Base-by-base conservation (phyloP, 2,113 vertebrate species). In the Actenoides lindsayi region DNA sequence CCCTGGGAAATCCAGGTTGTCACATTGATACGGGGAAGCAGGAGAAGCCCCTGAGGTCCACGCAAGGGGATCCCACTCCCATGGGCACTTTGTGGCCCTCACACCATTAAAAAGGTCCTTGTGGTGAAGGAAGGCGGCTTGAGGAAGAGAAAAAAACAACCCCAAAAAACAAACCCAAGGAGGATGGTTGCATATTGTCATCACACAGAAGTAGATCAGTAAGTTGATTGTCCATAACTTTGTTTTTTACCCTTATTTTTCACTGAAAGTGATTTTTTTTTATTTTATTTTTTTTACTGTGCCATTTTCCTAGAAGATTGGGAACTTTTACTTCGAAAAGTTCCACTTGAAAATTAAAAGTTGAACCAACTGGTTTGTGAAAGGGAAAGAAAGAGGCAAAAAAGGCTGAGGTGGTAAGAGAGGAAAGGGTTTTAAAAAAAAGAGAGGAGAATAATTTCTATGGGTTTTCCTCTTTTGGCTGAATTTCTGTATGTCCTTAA, bases 21-120 rank as follows among this genome's bases (percentile, higher is more conserved):
- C 5, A 0, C 28, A 4, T 0, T 13, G n/a, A n/a, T 42, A 13
- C 0, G 4, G 42, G 16, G 44, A 5, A 60, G 20, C 77, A 10
- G 37, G 59, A 50, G 59, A 65, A 84, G 68, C 30, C 91, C 25
- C 28, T 5, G 31, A 42, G n/a, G 25, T 53, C 60, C 48, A 15
- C 2, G 1, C 0, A 11, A 67, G 20, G 35, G 18, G 6, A 64
- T 27, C n/a, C 12, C 13, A 9, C 14, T 75, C 35, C 63, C 17
- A 7, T 0, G 0, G 69, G 33, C 0, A 1, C 16, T 64, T 56
- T 3, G 9, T 48, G 35, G 44, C 3, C 35, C 51, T 63, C 63
- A 24, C 69, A 11, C 27, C 18, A 1, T n/a, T 42, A 0, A n/a
- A 83, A 63, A 2, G 3, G 6, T 54, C 60, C 42, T n/a, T 11